Evolutionary conservation across 2,113 vertebrate genomes (phyloP), one percentile per base, ranked within the genome.

Genomic region (Vireo altiloquus): DNA sequence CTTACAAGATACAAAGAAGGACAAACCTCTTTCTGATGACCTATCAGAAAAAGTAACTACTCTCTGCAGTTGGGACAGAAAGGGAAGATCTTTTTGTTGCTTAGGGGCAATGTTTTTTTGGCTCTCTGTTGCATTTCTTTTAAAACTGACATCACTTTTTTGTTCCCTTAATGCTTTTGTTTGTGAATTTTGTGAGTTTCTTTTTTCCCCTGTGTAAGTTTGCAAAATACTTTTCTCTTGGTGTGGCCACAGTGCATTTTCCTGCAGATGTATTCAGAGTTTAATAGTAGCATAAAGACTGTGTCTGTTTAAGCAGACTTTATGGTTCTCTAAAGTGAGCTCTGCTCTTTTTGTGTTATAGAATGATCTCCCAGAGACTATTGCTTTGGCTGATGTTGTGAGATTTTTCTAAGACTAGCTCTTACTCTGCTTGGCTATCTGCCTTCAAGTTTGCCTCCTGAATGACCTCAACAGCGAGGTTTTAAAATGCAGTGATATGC

Each of bases 391-490:
- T 82, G 81, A 53, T 8, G 3, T 33, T 88, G 39, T 92, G 60
- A 92, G 65, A 49, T 87, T 89, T 89, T 90, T 95, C 53, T 37
- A 37, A 87, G 70, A 39, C 78, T 57, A 72, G 53, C n/a, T 92
- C 65, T 91, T 49, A n/a, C 44, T 92, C 61, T 53, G 40, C 69
- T 82, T 94, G 61, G 95, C 87, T 16, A 69, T 8, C 65, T 89
- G 83, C 81, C 94, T 94, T 86, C 39, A 83, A 30, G 15, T 83
- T 95, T 94, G 82, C 71, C 92, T 94, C 63, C 49, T 82, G 54
- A 85, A 70, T 90, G 63, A 96, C 82, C 79, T 94, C 74, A 72
- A 3, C 46, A 87, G 33, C 0, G 0, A 82, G 17, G 42, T 91
- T 95, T 87, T 61, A 77, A 90, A 94, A 87, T 70, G 54, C 54